phyloP scores from a whole-genome alignment of 2,113 vertebrate species.

The Todiramphus chloris region DNA sequence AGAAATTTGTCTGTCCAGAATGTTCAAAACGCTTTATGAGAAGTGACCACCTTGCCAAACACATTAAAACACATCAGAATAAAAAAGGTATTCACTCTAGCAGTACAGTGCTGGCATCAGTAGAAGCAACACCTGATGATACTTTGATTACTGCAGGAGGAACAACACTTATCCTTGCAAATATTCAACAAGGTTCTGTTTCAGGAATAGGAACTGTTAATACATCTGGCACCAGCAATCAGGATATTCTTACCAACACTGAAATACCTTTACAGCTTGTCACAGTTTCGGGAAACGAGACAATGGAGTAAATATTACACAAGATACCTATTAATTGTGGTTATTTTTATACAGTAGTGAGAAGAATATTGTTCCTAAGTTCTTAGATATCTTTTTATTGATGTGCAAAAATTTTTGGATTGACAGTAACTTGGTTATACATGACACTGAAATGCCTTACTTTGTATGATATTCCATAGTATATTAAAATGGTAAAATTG shows the following conservation, averaged over 20 bases:
- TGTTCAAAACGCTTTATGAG: slow-evolving; percentile 99
- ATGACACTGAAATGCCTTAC: slow-evolving; percentile 99
- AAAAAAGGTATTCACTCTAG: slow-evolving; percentile 96
- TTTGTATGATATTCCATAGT: slow-evolving; percentile 98
- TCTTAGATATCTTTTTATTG: slow-evolving; percentile 94
- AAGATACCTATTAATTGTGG: slow-evolving; percentile 88
- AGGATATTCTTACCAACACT: slow-evolving; percentile 95
- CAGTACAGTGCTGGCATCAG: slow-evolving; percentile 88
- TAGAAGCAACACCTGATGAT: slow-evolving; percentile 92
- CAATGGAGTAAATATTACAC: slow-evolving; percentile 94
- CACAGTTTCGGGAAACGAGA: slow-evolving; percentile 94
- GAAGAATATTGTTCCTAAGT: slow-evolving; percentile 89
- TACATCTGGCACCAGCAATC: slow-evolving; percentile 87
- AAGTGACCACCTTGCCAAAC: slow-evolving; percentile 99
- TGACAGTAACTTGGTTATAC: slow-evolving; percentile 94
- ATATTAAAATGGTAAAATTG: slow-evolving; percentile 93
- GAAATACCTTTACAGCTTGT: slow-evolving; percentile 99
- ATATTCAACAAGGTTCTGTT: slow-evolving; percentile 94
- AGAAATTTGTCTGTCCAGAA: slow-evolving; percentile 99
- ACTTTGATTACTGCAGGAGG: slow-evolving; percentile 94
- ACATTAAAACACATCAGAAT: slow-evolving; percentile 99
- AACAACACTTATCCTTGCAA: slow-evolving; percentile 99
- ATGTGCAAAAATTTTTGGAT: slow-evolving; percentile 91
- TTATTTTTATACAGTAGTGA: slow-evolving; percentile 92
- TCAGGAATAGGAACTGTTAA: slow-evolving; percentile 92